These are phyloP conservation scores for Nannospalax galili DNA, from an alignment of 2,113 vertebrate genomes.

Conservation along the genomic window DNA sequence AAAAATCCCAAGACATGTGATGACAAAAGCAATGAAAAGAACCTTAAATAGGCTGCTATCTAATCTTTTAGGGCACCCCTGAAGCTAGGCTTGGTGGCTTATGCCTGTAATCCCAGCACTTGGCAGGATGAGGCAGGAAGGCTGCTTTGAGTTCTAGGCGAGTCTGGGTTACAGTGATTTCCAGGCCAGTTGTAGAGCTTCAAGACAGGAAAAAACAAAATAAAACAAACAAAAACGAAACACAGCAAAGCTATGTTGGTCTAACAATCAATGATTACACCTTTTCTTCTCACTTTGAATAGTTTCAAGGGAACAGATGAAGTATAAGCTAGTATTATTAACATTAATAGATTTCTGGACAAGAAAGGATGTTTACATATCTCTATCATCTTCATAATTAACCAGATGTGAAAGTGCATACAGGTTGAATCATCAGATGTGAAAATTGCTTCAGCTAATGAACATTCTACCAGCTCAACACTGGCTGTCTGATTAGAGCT, in stretches of 20 bases:
- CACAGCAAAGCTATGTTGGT: too few species aligned
- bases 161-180: too few species aligned
- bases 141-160: background rate
- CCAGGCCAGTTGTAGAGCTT: too few species aligned
- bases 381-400: background rate
- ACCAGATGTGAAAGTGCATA: background rate
- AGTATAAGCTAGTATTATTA: background rate
- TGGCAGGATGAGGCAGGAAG: background rate
- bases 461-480: background rate
- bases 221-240: too few species aligned
- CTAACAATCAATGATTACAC: conserved; percentile 6
- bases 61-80: too few species aligned
- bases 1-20: background rate
- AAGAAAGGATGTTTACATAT: conserved; percentile 25
- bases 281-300: background rate
- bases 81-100: background rate
- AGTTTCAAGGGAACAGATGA: conserved; percentile 11
- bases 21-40: too few species aligned
- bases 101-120: background rate
- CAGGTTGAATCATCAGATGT: background rate
- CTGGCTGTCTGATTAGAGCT: background rate
- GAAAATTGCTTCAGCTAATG: conserved; percentile 36
- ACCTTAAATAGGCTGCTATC: too few species aligned
- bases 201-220: too few species aligned
- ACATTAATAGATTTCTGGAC: conserved; percentile 2